Base-by-base conservation (phyloP, 1,140 invertebrate genomes). In the Trachelipus rathkii region DNA sequence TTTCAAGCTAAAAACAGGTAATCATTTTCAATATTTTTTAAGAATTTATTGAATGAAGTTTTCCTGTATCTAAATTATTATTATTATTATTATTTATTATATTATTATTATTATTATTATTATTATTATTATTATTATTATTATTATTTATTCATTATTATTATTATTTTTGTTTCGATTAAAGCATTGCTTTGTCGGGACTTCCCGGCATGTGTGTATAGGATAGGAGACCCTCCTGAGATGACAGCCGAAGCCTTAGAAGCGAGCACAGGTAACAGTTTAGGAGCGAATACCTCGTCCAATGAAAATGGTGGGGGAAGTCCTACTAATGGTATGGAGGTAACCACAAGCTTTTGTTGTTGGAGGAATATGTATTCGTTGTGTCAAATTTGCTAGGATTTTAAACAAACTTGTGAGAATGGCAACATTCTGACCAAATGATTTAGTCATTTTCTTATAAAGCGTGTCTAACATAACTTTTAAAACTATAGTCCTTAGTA, bases 291-390 rank as follows among this genome's bases (percentile, higher is more conserved):
- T 72, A 68, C 67, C 50, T 21, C 69, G 11, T 19, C 73, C 0
- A 67, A 50, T 19, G 73, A 50, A 10, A 73, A 66, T 23, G 72
- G 71, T 21, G 75, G 70, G 13, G 66, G 43, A 33, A 72, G 76
- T 50, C n/a, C 33, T 69, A 80, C 79, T 1, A 79, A 87, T 84
- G 68, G 72, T 69, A 67, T 43, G 10, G 94, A 96, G 85, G 92
- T 95, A 82, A 93, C 93, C 21, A 93, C 96, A 82, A 91, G 90
- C 79, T 90, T 93, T 66, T 98, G 92, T 86, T 97, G 95, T 68
- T 99, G 97, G 97, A 88, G 97, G 80, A 99, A 99, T 88, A 90
- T 99, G 24, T n/a, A n/a, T n/a, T n/a, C n/a, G n/a, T n/a, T n/a
- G n/a, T n/a, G n/a, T n/a, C n/a, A n/a, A n/a, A n/a, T n/a, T n/a